Evolutionary conservation across 2,797 vertebrate species (phyloP), one percentile per base, ranked within the genome.

Genomic region (Orestias chungarensis): DNA sequence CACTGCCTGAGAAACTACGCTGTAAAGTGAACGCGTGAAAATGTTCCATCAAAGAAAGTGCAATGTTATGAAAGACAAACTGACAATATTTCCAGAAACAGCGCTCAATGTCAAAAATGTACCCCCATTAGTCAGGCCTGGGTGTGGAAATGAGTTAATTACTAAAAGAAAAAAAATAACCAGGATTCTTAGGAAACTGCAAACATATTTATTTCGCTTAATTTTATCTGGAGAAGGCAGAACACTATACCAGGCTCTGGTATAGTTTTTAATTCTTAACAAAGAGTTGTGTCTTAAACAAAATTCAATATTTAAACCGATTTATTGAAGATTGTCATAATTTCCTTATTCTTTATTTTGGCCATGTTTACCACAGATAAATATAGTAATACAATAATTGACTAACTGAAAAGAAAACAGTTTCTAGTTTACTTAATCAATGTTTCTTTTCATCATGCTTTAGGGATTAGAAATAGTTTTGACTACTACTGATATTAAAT

Each of bases 11-110:
- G 17, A 27, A 17, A 1, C 25, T 2, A 66, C 29, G 55, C 8
- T 55, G 27, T 31, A 27, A 33, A 31, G 31, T 15, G 27, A 33
- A 62, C 3, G 43, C 12, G 33, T 17, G 35, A 40, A 42, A 64
- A 15, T 64, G 59, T 42, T 64, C 35, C 59, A 64, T 42, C 38
- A 42, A 42, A 64, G 23, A n/a, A 64, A 64, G 35, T 27, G 59
- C 6, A 15, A 42, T 42, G 38, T 64, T 42, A 40, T 42, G 35
- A 64, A 42, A 64, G 35, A 25, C 35, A 42, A 27, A 42, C 38
- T 17, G n/a, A 42, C 6, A 25, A 27, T 12, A 42, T 15, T 40
- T 25, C 59, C n/a, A 35, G 35, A 2, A 25, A 64, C 38, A 42
- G 59, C 8, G 12, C 23, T 38, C 17, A 61, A 9, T 61, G 33